These are phyloP conservation scores for Pteropus alecto DNA, from an alignment of 2,113 vertebrate species.

Conservation along the genomic window DNA sequence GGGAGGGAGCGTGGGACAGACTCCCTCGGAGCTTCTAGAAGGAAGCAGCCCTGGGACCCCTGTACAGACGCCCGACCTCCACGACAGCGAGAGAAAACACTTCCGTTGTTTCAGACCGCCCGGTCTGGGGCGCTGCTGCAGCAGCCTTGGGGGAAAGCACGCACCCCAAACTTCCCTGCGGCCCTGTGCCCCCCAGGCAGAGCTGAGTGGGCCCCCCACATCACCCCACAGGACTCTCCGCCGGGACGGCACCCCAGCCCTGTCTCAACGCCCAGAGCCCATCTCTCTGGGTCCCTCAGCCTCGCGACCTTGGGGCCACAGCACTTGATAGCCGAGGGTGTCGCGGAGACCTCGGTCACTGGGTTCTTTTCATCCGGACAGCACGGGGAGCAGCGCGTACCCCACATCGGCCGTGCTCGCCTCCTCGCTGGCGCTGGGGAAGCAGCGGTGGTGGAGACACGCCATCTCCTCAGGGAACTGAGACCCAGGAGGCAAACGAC, in stretches of 20 bases:
- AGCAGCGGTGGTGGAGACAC: no score
- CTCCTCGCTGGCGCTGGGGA: no score
- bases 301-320: no score
- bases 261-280: background rate
- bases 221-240: background rate
- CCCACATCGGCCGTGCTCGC: no score
- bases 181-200: no score
- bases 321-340: background rate
- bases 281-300: background rate
- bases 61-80: no score
- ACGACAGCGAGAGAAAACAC: fast-evolving
- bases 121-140: fast-evolving
- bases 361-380: background rate
- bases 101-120: no score
- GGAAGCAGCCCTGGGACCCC: background rate
- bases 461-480: no score
- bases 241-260: background rate
- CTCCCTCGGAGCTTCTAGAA: background rate
- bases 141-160: background rate
- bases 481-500: background rate
- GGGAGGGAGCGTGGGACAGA: no score
- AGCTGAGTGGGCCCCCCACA: background rate
- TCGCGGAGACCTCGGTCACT: no score
- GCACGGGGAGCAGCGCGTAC: no score
- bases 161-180: no score